These are phyloP conservation scores for Sesamia nonagrioides DNA, from an alignment of 1,140 invertebrate species.

Conservation along the genomic window DNA sequence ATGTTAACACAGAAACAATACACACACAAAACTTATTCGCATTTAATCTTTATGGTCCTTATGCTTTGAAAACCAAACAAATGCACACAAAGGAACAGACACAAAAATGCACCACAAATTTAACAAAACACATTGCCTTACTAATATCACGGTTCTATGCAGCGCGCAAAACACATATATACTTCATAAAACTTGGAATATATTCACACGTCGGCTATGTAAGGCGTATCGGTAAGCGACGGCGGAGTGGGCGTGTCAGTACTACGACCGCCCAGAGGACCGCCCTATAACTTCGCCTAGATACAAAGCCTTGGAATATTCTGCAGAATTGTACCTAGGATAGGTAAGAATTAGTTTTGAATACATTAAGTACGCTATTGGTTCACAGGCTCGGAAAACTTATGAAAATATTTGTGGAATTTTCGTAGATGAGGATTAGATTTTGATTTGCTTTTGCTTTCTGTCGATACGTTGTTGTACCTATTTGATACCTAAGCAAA, in stretches of 20 bases:
- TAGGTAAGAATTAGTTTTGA: conserved; percentile 41
- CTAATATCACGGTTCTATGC: conserved; percentile 10
- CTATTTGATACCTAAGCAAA: too few relatives aligned
- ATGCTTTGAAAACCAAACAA: background rate
- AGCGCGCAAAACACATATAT: conserved; percentile 18
- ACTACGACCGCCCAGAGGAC: conserved; percentile 33
- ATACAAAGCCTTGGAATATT: conserved; percentile 42
- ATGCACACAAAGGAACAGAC: background rate
- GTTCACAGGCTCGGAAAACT: background rate
- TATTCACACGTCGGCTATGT: conserved; percentile 8
- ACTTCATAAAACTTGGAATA: conserved; percentile 32
- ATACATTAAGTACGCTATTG: conserved; percentile 14
- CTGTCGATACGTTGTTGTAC: too few relatives aligned
- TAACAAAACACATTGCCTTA: background rate
- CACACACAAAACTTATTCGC: background rate
- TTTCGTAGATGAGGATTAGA: background rate
- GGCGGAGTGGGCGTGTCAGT: conserved; percentile 37
- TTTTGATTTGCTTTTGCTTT: background rate
- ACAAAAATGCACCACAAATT: background rate
- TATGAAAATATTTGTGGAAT: background rate
- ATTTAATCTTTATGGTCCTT: background rate
- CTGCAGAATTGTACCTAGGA: conserved; percentile 6
- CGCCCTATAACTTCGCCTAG: conserved; percentile 33
- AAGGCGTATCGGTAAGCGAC: conserved; percentile 12
- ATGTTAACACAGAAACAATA: background rate